These are phyloP conservation scores for Hybognathus amarus DNA, from an alignment of 2,797 vertebrate genomes.

Conservation along the genomic window DNA sequence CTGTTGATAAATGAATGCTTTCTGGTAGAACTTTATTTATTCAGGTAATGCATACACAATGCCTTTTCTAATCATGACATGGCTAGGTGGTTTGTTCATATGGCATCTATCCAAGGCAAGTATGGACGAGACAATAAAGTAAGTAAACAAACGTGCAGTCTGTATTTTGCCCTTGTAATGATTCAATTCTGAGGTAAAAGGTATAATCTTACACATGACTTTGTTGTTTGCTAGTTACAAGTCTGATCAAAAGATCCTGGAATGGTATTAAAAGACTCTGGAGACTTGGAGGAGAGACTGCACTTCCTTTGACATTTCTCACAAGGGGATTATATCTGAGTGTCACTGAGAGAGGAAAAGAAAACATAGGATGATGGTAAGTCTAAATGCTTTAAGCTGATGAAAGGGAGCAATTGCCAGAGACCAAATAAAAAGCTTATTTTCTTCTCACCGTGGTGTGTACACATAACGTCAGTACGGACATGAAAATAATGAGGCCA, in stretches of 20 bases:
- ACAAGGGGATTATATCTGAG: constrained; percentile 1
- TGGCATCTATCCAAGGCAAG: constrained; percentile 1
- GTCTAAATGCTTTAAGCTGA: constrained; percentile 69
- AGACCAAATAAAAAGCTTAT: constrained; percentile 44
- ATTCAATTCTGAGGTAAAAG: neutral
- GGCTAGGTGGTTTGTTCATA: constrained; percentile 30
- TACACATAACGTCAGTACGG: constrained; percentile 37
- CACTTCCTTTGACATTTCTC: constrained; percentile 4
- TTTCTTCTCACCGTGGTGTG: constrained; percentile 24
- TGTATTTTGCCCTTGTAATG: neutral
- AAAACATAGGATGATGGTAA: constrained; percentile 63
- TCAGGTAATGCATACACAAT: neutral
- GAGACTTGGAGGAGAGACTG: neutral
- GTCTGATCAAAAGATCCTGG: constrained; percentile 30
- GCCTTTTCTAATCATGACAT: constrained; percentile 41
- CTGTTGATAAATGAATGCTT: too few relatives aligned
- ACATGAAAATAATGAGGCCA: constrained; percentile 60
- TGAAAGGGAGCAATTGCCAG: constrained; percentile 60
- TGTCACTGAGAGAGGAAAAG: constrained; percentile 56
- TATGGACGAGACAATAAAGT: neutral
- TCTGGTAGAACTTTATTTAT: too few relatives aligned
- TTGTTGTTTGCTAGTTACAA: constrained; percentile 9
- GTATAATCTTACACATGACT: neutral
- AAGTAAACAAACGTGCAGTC: neutral
- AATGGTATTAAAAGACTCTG: constrained; percentile 29